Evolutionary conservation across 2,113 vertebrate species (phyloP), one percentile per base, ranked within the genome.

Genomic region (Pelobates fuscus): DNA sequence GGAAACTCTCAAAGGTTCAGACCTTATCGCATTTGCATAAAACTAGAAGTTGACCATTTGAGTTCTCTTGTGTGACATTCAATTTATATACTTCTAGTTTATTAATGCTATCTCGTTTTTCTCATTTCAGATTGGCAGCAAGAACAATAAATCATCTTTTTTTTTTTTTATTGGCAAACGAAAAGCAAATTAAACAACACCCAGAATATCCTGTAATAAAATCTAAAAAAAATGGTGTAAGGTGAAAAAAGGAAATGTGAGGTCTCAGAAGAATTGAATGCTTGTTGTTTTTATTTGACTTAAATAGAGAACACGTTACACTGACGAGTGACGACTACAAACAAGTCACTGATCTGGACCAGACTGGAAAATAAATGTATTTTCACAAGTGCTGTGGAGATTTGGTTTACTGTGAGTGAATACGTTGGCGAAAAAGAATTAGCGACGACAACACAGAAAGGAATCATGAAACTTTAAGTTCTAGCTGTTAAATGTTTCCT

Each of bases 171-270:
- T 7, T 12, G 54, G 18, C 63, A 20, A 2, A 24, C 54, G 61
- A 66, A 14, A 44, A 66, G 10, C 12, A 15, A 41, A 64, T 27
- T 46, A 57, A 55, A 23, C 21, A 63, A 11, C 71, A 65, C 46
- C 71, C 27, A 41, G 6, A 21, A 55, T 27, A 44, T 66, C 62
- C 62, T 43, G 62, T 65, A 20, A 44, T 46, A 23, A 11, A 23
- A 65, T 26, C 23, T 24, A 29, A 59, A 24, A 18, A 44, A 46
- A 30, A 55, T 44, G 17, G 52, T 23, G 18, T 26, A 2, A 23
- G 18, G 21, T 27, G 49, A 17, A 37, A 67, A 41, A 10, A 43
- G 49, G 46, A 66, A 27, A 65, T 17, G 8, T 49, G 58, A 61
- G 10, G n/a, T 18, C 12, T 52, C 26, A 15, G 57, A 58, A 2